Conservation (phyloP, 2,888 invertebrate species). For the Ischnura elegans region DNA sequence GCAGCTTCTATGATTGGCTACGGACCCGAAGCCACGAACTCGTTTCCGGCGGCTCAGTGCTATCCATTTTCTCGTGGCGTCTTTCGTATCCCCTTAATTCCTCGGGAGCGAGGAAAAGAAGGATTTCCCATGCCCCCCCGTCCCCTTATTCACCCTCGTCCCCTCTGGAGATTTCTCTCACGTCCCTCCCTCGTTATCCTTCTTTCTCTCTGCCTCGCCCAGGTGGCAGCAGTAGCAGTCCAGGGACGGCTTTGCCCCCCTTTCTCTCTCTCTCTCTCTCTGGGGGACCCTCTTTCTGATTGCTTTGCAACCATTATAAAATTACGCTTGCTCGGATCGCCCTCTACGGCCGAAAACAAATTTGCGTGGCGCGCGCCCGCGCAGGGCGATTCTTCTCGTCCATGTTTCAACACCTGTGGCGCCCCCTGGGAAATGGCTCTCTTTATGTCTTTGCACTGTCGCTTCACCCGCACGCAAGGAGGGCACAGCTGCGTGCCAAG, state of each 20-base stretch:
- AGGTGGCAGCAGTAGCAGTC: too few relatives aligned
- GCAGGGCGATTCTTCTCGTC: background rate
- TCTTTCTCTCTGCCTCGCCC: background rate
- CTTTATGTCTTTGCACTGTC: background rate
- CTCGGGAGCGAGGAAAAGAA: too few relatives aligned
- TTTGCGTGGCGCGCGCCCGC: background rate
- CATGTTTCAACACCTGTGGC: background rate
- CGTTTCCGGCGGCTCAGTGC: too few relatives aligned
- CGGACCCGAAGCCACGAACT: too few relatives aligned
- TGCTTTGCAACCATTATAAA: background rate
- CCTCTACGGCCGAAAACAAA: background rate
- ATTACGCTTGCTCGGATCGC: background rate
- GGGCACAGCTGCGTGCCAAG: too few relatives aligned
- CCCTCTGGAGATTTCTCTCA: background rate
- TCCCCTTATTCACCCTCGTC: background rate
- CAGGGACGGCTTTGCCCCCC: background rate
- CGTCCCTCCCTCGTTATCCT: background rate
- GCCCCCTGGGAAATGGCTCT: too few relatives aligned
- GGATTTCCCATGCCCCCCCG: background rate
- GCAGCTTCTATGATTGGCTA: too few relatives aligned
- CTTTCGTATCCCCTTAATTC: too few relatives aligned
- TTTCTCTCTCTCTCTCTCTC: background rate
- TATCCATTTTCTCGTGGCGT: too few relatives aligned
- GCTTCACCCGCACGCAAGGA: too few relatives aligned
- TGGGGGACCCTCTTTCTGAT: background rate